Percentiles rank a stretch among this genome's conserved stretches.
These are phyloP conservation scores for Anguilla japonica DNA, from an alignment of 2,113 vertebrate species.

Conservation along the genomic window DNA sequence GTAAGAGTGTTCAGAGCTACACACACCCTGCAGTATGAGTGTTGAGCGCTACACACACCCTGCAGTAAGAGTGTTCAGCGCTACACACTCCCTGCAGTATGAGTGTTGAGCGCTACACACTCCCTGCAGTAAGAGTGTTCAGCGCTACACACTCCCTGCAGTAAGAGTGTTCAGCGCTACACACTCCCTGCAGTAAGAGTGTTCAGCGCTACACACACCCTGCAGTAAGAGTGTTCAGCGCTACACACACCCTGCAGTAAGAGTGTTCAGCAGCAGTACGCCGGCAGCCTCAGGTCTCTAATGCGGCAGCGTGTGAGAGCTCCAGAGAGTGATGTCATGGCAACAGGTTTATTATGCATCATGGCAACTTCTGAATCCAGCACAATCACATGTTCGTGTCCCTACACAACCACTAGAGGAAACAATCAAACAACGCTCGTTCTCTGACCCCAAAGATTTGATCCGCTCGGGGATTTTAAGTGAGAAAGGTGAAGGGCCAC, in stretches of 20 bases:
- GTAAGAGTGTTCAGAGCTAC: no score
- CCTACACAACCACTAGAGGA: not conserved
- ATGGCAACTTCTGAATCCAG: not conserved
- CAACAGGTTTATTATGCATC: not conserved
- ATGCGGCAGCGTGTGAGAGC: not conserved
- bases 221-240: not conserved
- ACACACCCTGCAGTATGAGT: no score
- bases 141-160: no score
- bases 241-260: not conserved
- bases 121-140: no score
- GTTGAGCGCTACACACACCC: no score
- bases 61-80: no score
- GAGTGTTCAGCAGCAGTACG: not conserved
- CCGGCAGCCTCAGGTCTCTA: not conserved
- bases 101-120: no score
- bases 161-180: no score
- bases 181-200: not conserved
- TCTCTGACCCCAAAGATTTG: not conserved
- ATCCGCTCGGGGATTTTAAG: not conserved
- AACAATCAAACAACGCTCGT: not conserved
- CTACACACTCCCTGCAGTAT: no score
- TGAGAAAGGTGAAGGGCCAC: not conserved
- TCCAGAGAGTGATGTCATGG: constrained; percentile 6
- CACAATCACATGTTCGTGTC: not conserved
- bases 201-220: not conserved